A percentile compares a stretch with the other conserved stretches of the same genome.
Evolutionary conservation across 2,888 invertebrate genomes (phyloP).

Genomic region (Caenorhabditis panamensis): DNA sequence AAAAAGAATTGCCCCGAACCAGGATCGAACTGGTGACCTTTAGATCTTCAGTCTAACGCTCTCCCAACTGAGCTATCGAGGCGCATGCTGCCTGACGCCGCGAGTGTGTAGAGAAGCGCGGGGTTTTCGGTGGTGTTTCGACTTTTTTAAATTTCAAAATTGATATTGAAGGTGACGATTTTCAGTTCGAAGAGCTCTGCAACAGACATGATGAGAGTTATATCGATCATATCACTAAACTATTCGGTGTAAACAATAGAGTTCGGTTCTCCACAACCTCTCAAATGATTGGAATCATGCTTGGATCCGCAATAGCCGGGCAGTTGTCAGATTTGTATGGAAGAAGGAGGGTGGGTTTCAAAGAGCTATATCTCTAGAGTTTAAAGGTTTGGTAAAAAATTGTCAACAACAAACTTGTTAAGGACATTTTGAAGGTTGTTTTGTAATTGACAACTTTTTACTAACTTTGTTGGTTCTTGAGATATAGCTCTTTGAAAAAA

Average conservation of each 20-base stretch:
- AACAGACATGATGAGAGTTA: slow-evolving; percentile 41
- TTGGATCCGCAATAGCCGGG: slow-evolving; percentile 67
- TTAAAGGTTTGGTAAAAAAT: no score
- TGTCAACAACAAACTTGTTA: no score
- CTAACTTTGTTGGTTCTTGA: no score
- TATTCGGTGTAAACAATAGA: slow-evolving; percentile 66
- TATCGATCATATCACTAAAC: slow-evolving; percentile 43
- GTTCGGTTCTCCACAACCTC: slow-evolving; percentile 65
- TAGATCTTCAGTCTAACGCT: slow-evolving; percentile 82
- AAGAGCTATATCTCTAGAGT: not conserved
- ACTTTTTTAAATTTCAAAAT: not conserved
- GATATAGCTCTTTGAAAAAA: no score
- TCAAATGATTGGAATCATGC: slow-evolving; percentile 72
- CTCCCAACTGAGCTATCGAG: slow-evolving; percentile 81
- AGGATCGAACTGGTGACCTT: slow-evolving; percentile 81
- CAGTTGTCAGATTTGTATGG: slow-evolving; percentile 70
- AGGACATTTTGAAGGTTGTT: no score
- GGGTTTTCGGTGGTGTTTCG: not conserved
- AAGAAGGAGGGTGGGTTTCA: slow-evolving; percentile 54
- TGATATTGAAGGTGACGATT: no score
- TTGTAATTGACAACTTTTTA: no score
- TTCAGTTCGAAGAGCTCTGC: slow-evolving; percentile 59
- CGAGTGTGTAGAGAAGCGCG: not conserved
- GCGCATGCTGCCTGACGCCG: slow-evolving; percentile 12
- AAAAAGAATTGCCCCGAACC: slow-evolving; percentile 74